Percentiles rank a stretch among this genome's conserved stretches.
Conservation (phyloP, 2,888 invertebrate species). For the Mythimna vitellina region DNA sequence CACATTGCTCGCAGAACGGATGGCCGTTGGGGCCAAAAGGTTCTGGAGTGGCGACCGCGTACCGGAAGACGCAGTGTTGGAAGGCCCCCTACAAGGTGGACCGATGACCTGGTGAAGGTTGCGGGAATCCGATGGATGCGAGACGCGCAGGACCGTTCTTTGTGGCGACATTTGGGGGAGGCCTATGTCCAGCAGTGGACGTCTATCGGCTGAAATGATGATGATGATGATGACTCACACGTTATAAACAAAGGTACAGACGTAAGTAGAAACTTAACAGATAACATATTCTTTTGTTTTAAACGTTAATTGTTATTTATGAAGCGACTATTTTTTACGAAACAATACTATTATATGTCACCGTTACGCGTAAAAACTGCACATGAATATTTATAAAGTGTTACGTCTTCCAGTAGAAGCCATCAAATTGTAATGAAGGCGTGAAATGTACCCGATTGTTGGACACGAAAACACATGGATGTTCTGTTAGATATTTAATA, state of each 20-base stretch:
- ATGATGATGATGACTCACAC: too few relatives aligned
- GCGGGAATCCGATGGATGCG: too few relatives aligned
- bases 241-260: conserved; percentile 24
- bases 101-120: too few relatives aligned
- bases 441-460: conserved; percentile 35
- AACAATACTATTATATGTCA: conserved; percentile 86
- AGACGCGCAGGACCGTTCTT: too few relatives aligned
- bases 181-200: too few relatives aligned
- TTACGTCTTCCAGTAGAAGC: conserved; percentile 43
- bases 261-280: conserved; percentile 64
- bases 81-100: too few relatives aligned
- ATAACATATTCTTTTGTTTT: conserved; percentile 84
- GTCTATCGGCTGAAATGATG: too few relatives aligned
- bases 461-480: conserved; percentile 14
- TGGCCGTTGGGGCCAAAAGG: too few relatives aligned
- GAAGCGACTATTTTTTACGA: conserved; percentile 83
- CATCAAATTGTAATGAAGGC: conserved; percentile 27
- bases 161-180: too few relatives aligned
- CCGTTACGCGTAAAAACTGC: conserved; percentile 85
- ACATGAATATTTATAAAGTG: conserved; percentile 80
- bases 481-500: conserved; percentile 17
- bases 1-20: too few relatives aligned
- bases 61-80: too few relatives aligned
- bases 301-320: conserved; percentile 78
- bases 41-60: too few relatives aligned